Evolutionary conservation across 2,888 invertebrate species (phyloP).

Genomic region (Eupithecia abbreviata): DNA sequence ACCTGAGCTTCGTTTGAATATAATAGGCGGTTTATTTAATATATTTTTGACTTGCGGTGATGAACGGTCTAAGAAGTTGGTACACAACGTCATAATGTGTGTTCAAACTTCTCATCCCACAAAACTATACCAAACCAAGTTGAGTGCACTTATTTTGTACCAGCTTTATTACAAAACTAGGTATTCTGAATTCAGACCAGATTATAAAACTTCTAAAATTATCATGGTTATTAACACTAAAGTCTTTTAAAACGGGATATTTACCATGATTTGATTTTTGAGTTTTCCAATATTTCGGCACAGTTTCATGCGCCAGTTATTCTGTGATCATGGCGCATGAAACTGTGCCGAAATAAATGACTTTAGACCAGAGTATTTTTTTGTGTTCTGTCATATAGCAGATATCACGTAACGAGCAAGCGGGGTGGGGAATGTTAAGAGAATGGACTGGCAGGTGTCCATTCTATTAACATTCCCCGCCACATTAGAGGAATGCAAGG

Average conservation of each 20-base stretch:
- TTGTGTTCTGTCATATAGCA: not conserved
- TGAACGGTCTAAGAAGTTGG: not conserved
- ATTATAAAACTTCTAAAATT: no score
- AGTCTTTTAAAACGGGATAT: no score
- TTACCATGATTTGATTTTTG: no score
- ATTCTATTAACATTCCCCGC: not conserved
- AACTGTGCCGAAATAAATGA: no score
- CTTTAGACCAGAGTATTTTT: not conserved
- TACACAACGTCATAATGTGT: slow-evolving; percentile 3
- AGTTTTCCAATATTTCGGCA: no score
- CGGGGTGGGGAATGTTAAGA: not conserved
- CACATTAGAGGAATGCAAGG: not conserved
- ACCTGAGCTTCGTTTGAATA: no score
- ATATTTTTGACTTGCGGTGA: not conserved
- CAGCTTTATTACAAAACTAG: slow-evolving; percentile 14
- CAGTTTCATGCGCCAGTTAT: no score
- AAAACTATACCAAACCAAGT: slow-evolving; percentile 20
- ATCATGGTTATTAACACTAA: no score
- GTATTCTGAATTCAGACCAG: slow-evolving; percentile 1
- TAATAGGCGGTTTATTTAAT: no score
- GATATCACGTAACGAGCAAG: not conserved
- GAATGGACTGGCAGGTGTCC: not conserved
- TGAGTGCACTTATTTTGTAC: slow-evolving; percentile 24
- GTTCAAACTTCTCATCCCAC: slow-evolving; percentile 21
- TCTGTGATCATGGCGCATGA: no score